These are phyloP conservation scores for Balaenoptera acutorostrata DNA, from an alignment of 2,113 vertebrate species.

Conservation along the genomic window DNA sequence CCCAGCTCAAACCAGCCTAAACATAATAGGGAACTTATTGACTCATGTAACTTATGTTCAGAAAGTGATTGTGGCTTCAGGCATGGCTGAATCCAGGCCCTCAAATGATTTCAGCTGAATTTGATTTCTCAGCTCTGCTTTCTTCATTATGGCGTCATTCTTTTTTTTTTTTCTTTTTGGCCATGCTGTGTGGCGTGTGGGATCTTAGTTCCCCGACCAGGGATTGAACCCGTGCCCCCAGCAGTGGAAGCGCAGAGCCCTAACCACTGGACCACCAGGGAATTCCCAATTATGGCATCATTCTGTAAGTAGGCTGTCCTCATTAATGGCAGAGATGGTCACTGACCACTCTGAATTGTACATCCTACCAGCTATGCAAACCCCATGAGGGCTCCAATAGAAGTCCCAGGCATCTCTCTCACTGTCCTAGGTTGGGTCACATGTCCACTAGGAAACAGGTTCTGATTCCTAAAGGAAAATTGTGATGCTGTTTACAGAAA, in stretches of 20 bases:
- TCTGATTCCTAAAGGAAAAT: neutral
- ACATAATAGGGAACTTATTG: neutral
- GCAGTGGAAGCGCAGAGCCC: neutral
- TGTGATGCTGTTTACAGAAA: neutral
- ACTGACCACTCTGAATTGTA: neutral
- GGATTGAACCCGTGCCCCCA: neutral
- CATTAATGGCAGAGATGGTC: neutral
- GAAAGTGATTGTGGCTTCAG: neutral
- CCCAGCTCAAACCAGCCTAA: neutral
- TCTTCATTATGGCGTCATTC: neutral
- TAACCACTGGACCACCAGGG: neutral
- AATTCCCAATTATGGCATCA: neutral
- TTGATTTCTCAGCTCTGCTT: neutral
- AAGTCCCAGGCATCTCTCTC: neutral
- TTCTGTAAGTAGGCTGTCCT: neutral
- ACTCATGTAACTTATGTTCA: neutral
- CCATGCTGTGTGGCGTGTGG: neutral
- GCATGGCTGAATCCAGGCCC: neutral
- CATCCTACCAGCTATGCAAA: neutral
- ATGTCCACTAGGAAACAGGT: neutral
- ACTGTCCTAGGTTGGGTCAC: neutral
- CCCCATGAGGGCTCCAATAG: neutral
- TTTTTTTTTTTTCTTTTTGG: neutral
- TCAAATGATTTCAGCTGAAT: neutral
- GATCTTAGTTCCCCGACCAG: neutral